Base-by-base conservation (phyloP, 2,797 vertebrate species). In the Melanotaenia trifasciata region DNA sequence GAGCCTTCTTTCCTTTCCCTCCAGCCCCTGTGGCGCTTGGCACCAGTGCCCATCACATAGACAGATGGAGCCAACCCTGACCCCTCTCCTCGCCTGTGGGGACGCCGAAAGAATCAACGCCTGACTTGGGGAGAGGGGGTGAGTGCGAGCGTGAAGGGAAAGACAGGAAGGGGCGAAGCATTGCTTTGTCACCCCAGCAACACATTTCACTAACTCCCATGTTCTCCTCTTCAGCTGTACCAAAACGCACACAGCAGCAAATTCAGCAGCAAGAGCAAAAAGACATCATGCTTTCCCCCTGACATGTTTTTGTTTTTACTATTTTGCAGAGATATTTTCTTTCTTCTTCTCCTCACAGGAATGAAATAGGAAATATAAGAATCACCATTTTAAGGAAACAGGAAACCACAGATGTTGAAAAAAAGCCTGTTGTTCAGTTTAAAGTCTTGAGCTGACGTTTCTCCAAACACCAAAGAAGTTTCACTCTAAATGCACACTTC, bases 21-120 rank as follows among this genome's bases (percentile, higher is more conserved):
- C 74, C 81, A 69, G 82, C 74, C 88, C 89, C 90, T 9, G 67
- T 80, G 86, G 90, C 70, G 83, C 87, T 93, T 94, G 93, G 92
- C 92, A 93, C 84, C 79, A 67, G 71, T 67, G 89, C 85, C 89
- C 86, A 87, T 91, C 86, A 85, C 86, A 85, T 63, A 89, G 90
- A 92, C 89, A 94, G 90, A 93, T 92, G 91, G 92, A 93, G 90
- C 91, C 89, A 87, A 90, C 86, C 90, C 92, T 93, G 92, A 94
- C 90, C 92, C 89, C 78, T 87, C 89, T 90, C 76, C 80, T 88
- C 43, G 69, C 90, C 88, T 63, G 70, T 57, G 71, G 90, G 87
- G 89, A 91, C 71, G 78, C 86, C 78, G 72, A 84, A 63, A 87
- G 85, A 85, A 82, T 84, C 80, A 80, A 76, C 74, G 85, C 81